These are phyloP conservation scores for Achatina immaculata DNA, from an alignment of 1,140 invertebrate genomes.

Conservation along the genomic window DNA sequence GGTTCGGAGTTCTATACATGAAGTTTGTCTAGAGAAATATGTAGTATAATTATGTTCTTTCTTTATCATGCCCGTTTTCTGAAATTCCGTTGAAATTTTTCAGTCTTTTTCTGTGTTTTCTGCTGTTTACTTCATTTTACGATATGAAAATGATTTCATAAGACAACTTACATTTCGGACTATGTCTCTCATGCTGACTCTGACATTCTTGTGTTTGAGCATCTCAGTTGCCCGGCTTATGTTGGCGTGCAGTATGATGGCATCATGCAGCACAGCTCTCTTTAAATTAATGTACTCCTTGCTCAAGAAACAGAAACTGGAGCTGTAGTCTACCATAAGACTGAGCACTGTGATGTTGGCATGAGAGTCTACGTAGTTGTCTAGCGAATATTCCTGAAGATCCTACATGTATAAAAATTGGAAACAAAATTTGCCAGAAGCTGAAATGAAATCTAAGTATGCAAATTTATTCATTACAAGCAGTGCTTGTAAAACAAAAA, in stretches of 20 bases:
- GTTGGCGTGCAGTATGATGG: constrained; percentile 38
- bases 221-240: neutral
- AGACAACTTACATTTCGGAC: constrained; percentile 21
- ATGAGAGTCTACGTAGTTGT: constrained; percentile 50
- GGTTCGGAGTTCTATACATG: too few species aligned
- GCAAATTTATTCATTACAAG: too few species aligned
- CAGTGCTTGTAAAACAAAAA: too few species aligned
- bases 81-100: too few species aligned
- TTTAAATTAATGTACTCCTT: constrained; percentile 48
- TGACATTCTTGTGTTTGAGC: neutral
- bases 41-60: too few species aligned
- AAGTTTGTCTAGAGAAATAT: too few species aligned
- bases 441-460: too few species aligned
- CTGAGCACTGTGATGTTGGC: constrained; percentile 57
- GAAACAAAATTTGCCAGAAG: too few species aligned
- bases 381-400: constrained; percentile 49
- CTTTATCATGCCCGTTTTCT: too few species aligned
- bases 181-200: constrained; percentile 19
- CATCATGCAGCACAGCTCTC: constrained; percentile 52
- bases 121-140: too few species aligned
- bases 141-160: too few species aligned
- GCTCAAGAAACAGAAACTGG: constrained; percentile 47
- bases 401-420: constrained; percentile 41
- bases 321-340: constrained; percentile 54
- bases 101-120: too few species aligned